Evolutionary conservation across 2,797 vertebrate genomes (phyloP).

Genomic region (Limnodromus scolopaceus): DNA sequence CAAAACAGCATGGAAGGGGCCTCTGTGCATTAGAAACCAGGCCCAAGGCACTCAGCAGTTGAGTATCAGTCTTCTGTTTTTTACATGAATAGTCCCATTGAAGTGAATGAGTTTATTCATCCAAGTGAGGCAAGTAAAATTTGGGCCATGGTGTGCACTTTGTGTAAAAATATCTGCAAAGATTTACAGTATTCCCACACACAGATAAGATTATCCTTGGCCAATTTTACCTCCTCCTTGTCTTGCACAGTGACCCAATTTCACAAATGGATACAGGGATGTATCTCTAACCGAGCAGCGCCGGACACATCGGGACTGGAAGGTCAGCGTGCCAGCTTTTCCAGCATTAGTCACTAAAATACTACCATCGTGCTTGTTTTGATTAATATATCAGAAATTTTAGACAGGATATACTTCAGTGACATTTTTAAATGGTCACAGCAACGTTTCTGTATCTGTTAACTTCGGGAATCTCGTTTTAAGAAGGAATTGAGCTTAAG

Average conservation of each 20-base stretch:
- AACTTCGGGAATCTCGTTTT: neutral
- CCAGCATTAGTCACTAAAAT: neutral
- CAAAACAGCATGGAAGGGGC: constrained; percentile 59
- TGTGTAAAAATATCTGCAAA: constrained; percentile 71
- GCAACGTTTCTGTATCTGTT: neutral
- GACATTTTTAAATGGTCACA: constrained; percentile 1
- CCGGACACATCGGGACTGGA: neutral
- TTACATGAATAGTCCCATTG: constrained; percentile 70
- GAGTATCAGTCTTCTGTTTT: constrained; percentile 68
- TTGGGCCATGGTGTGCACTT: constrained; percentile 67
- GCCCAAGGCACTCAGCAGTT: constrained; percentile 53
- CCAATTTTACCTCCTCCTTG: constrained; percentile 64
- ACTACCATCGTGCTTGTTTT: neutral
- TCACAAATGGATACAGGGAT: constrained; percentile 8
- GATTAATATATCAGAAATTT: constrained; percentile 25
- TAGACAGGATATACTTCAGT: neutral
- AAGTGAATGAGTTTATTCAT: constrained; percentile 71
- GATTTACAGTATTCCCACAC: constrained; percentile 71
- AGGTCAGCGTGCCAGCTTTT: neutral
- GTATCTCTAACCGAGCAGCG: neutral
- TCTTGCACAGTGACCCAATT: constrained; percentile 64
- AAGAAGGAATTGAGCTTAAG: constrained; percentile 15
- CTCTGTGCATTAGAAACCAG: constrained; percentile 50
- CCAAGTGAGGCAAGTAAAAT: constrained; percentile 69
- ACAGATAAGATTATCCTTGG: constrained; percentile 68